Percentiles rank a stretch among this genome's conserved stretches.
Evolutionary conservation across 2,113 vertebrate species (phyloP).

Genomic region (Pteropus alecto): DNA sequence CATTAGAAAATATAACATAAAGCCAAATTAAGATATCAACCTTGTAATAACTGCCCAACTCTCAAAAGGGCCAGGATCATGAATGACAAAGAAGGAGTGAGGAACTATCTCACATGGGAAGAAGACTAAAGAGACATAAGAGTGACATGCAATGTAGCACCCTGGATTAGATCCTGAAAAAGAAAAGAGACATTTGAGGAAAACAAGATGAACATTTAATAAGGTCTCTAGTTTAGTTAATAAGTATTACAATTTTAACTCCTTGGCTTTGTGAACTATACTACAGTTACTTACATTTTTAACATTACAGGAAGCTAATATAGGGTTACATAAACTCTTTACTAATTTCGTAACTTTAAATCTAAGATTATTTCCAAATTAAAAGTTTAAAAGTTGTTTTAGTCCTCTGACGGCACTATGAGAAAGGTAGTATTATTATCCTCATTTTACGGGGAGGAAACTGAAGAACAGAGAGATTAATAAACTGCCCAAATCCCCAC

Average conservation of each 20-base stretch:
- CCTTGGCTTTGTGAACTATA: background rate
- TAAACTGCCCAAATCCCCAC: background rate
- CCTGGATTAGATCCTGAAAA: background rate
- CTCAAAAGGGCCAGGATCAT: background rate
- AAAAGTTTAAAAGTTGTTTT: background rate
- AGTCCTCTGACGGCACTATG: background rate
- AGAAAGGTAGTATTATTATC: background rate
- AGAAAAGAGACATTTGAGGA: background rate
- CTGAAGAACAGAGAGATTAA: background rate
- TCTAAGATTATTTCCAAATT: slow-evolving; percentile 11
- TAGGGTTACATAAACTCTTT: background rate
- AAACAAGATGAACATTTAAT: background rate
- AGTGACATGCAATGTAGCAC: background rate
- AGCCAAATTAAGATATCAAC: background rate
- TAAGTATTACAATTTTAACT: background rate
- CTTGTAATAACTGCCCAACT: background rate
- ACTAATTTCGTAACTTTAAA: background rate
- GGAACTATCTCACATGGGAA: too few species aligned
- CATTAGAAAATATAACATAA: background rate
- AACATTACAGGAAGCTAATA: background rate
- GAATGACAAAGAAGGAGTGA: background rate
- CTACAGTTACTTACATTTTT: background rate
- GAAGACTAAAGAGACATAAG: background rate
- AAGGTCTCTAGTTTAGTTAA: background rate
- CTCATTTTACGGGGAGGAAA: background rate